Conservation (phyloP, 2,888 invertebrate genomes). For the Xylophagus ater region DNA sequence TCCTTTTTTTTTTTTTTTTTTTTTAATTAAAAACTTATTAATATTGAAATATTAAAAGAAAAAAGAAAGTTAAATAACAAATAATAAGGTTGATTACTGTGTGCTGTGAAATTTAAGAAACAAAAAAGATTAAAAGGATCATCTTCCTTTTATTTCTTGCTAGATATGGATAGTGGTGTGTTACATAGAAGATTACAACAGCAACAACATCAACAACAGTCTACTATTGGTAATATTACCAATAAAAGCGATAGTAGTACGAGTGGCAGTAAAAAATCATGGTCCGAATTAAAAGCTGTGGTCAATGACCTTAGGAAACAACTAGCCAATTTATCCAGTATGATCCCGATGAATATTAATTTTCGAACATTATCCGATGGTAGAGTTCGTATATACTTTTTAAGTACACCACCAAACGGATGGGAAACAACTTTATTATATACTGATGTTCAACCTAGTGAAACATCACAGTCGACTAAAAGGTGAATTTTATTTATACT, state of each 20-base stretch:
- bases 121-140: too few relatives aligned
- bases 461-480: conserved; percentile 21
- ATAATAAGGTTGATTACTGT: too few relatives aligned
- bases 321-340: conserved; percentile 63
- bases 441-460: conserved; percentile 63
- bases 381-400: conserved; percentile 76
- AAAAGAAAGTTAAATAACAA: too few relatives aligned
- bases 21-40: too few relatives aligned
- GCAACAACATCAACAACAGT: conserved; percentile 1
- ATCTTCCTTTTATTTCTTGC: too few relatives aligned
- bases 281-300: conserved; percentile 69
- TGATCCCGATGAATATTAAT: conserved; percentile 71
- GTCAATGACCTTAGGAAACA: conserved; percentile 72
- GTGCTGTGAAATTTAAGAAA: too few relatives aligned
- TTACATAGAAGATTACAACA: conserved; percentile 7
- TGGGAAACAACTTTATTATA: conserved; percentile 85
- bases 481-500: conserved; percentile 1
- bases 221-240: background rate
- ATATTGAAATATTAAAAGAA: too few relatives aligned
- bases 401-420: conserved; percentile 75
- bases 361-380: conserved; percentile 70
- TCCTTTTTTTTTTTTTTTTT: too few relatives aligned
- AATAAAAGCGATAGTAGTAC: too few relatives aligned
- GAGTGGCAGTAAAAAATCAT: conserved; percentile 42
- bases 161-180: conserved; percentile 13